A percentile compares a stretch with the other conserved stretches of the same genome.
Evolutionary conservation across 2,113 vertebrate species (phyloP).

Genomic region (Thalassoma bifasciatum): DNA sequence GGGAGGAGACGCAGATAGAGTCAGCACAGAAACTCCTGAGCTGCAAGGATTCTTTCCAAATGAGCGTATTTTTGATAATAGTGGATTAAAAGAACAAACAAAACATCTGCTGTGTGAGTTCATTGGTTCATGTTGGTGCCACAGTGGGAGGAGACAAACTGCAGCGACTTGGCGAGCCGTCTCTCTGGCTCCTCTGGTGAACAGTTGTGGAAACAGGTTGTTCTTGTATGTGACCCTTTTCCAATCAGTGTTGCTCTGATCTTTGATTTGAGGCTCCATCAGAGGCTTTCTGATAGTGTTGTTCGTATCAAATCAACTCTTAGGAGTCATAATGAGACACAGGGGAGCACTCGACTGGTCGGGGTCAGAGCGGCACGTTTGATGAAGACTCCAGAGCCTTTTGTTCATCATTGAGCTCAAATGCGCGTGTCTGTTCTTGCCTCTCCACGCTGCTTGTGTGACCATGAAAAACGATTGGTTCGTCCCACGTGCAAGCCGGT

Average conservation of each 20-base stretch:
- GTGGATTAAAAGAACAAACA: too few species aligned
- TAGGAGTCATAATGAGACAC: neutral
- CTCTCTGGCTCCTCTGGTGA: neutral
- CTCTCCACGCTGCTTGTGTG: slow-evolving; percentile 14
- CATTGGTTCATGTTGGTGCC: too few species aligned
- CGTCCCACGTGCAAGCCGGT: slow-evolving; percentile 48
- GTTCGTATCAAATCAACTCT: neutral
- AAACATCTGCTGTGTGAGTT: too few species aligned
- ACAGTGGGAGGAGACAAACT: neutral
- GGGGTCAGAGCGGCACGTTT: slow-evolving; percentile 3
- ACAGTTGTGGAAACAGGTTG: neutral
- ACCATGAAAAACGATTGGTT: slow-evolving; percentile 44
- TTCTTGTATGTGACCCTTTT: neutral
- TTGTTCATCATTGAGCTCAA: neutral
- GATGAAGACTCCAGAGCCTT: neutral
- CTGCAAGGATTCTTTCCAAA: too few species aligned
- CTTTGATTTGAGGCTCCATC: neutral
- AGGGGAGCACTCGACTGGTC: slow-evolving; percentile 3
- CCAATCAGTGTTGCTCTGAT: neutral
- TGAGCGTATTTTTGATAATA: too few species aligned
- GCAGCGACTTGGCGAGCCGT: neutral
- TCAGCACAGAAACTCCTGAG: too few species aligned
- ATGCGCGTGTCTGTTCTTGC: slow-evolving; percentile 10
- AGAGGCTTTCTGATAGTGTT: neutral
- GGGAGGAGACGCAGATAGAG: too few species aligned